phyloP scores from a whole-genome alignment of 2,888 invertebrate species.

The Cyclophora punctaria region DNA sequence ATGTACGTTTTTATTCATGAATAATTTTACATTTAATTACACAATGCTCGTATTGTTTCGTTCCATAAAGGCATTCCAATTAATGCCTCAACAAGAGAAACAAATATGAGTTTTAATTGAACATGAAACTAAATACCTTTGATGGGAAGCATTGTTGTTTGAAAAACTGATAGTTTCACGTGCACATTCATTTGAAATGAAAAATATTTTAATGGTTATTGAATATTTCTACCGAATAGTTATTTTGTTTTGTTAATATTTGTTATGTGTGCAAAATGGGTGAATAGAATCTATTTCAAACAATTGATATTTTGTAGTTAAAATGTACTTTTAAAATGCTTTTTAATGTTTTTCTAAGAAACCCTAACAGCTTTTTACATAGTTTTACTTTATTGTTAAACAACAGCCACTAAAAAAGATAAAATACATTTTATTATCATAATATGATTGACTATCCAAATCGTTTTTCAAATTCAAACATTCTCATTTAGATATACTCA shows the following conservation, averaged over 20 bases:
- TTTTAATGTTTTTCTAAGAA: too few relatives aligned
- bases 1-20: not conserved
- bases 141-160: conserved; percentile 15
- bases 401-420: too few relatives aligned
- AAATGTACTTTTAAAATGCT: too few relatives aligned
- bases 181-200: conserved; percentile 7
- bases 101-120: conserved; percentile 15
- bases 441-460: too few relatives aligned
- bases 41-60: conserved; percentile 7
- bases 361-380: too few relatives aligned
- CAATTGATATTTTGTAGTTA: too few relatives aligned
- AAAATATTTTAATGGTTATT: not conserved
- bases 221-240: conserved; percentile 6
- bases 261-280: too few relatives aligned
- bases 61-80: conserved; percentile 16
- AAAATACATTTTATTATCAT: too few relatives aligned
- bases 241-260: conserved; percentile 2
- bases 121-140: conserved; percentile 17
- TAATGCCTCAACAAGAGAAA: conserved; percentile 10
- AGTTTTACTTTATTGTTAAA: too few relatives aligned
- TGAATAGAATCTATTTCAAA: too few relatives aligned
- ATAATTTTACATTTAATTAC: conserved; percentile 8
- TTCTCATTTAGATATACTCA: too few relatives aligned
- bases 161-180: conserved; percentile 8
- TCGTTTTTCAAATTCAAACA: too few relatives aligned